These are phyloP conservation scores for Phrynocephalus versicolor DNA, from an alignment of 2,113 vertebrate species.

Conservation along the genomic window DNA sequence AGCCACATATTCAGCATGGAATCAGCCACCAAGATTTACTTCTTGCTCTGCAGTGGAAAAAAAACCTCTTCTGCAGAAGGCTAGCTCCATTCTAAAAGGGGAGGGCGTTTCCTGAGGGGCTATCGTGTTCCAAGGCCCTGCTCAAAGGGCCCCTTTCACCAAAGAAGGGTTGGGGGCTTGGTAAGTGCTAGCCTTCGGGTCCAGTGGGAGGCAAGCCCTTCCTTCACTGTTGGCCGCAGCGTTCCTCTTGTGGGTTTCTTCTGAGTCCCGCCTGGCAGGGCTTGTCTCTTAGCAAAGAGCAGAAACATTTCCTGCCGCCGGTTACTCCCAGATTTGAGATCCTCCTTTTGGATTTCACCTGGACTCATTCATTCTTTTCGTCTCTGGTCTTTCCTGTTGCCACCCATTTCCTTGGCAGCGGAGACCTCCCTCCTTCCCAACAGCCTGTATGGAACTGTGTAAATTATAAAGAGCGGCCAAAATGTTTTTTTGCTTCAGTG, in stretches of 20 bases:
- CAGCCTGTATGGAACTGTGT: neutral
- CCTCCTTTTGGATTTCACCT: too few relatives aligned
- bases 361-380: neutral
- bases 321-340: too few relatives aligned
- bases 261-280: too few relatives aligned
- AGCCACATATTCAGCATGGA: neutral
- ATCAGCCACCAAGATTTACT: neutral
- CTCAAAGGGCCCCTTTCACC: neutral
- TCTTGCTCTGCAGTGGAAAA: neutral
- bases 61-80: neutral
- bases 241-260: too few relatives aligned
- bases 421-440: neutral
- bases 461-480: neutral
- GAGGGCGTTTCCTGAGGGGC: neutral
- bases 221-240: too few relatives aligned
- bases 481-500: neutral
- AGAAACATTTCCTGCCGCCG: too few relatives aligned
- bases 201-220: too few relatives aligned
- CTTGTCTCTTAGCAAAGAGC: too few relatives aligned
- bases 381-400: neutral
- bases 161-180: neutral
- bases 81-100: neutral
- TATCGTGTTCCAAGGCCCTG: neutral
- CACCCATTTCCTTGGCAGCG: too few relatives aligned
- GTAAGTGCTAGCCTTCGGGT: too few relatives aligned